phyloP scores from a whole-genome alignment of 2,113 vertebrate genomes.

The Microtus ochrogaster region DNA sequence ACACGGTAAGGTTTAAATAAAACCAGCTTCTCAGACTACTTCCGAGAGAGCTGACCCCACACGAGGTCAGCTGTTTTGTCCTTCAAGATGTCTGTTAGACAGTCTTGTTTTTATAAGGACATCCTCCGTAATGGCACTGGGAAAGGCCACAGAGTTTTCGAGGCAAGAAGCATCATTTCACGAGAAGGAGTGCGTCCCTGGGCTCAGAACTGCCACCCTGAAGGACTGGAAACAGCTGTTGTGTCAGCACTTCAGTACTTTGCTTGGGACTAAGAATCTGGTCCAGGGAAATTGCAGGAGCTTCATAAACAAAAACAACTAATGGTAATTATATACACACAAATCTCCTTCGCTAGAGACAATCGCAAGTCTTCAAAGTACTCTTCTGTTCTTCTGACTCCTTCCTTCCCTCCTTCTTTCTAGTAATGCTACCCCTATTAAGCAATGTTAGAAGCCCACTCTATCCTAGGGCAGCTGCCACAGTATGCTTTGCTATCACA shows the following conservation, averaged over 20 bases:
- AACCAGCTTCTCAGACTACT: background rate
- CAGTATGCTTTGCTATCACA: background rate
- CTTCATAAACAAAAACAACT: slow-evolving; percentile 74
- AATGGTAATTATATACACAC: slow-evolving; percentile 74
- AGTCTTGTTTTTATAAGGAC: slow-evolving; percentile 46
- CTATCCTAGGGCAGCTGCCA: background rate
- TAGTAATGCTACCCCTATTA: background rate
- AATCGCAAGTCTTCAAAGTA: slow-evolving; percentile 29
- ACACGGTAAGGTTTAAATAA: background rate
- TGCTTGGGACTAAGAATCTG: slow-evolving; percentile 71
- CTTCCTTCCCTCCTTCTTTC: background rate
- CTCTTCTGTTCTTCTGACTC: background rate
- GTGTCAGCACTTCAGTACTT: slow-evolving; percentile 20
- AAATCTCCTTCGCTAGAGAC: slow-evolving; percentile 64
- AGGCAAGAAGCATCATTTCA: slow-evolving; percentile 32
- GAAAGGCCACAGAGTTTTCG: background rate
- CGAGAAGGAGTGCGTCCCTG: background rate
- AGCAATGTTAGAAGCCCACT: background rate
- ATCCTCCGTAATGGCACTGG: background rate
- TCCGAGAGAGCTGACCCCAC: background rate
- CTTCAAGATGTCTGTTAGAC: background rate
- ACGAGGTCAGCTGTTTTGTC: slow-evolving; percentile 13
- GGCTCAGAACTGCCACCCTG: slow-evolving; percentile 48
- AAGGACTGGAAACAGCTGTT: slow-evolving; percentile 62
- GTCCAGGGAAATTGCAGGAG: slow-evolving; percentile 68